These are phyloP conservation scores for Parauchenoglanis punctatus DNA, from an alignment of 2,797 vertebrate species.

Conservation along the genomic window DNA sequence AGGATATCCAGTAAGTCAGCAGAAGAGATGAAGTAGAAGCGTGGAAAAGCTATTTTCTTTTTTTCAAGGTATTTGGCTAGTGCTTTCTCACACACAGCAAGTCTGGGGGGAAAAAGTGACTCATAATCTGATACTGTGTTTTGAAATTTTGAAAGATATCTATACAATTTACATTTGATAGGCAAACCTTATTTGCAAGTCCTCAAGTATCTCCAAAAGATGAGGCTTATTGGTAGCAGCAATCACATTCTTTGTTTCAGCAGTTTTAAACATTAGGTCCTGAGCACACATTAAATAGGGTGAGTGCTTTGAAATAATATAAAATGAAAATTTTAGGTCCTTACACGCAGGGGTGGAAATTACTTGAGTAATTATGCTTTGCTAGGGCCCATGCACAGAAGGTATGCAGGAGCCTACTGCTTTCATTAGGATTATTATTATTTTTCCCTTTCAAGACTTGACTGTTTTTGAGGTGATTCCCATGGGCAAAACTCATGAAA, in stretches of 20 bases:
- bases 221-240: conserved; percentile 77
- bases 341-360: not conserved
- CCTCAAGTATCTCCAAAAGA: conserved; percentile 77
- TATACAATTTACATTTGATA: not conserved
- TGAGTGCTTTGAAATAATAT: not conserved
- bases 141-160: not conserved
- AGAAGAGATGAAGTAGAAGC: conserved; percentile 84
- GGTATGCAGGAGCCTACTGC: too few species aligned
- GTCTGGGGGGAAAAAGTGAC: conserved; percentile 54
- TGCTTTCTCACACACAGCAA: conserved; percentile 74
- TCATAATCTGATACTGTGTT: not conserved
- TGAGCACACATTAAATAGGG: conserved; percentile 49
- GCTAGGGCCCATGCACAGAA: too few species aligned
- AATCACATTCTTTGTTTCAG: conserved; percentile 79
- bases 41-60: conserved; percentile 69
- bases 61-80: conserved; percentile 72
- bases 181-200: conserved; percentile 78
- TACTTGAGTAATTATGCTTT: not conserved
- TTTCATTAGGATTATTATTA: too few species aligned
- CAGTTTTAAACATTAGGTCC: conserved; percentile 78
- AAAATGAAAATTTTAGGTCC: not conserved
- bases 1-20: conserved; percentile 83
- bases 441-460: too few species aligned
- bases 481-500: too few species aligned
- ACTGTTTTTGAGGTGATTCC: too few species aligned